Percentiles rank a stretch among this genome's conserved stretches.
phyloP scores from a whole-genome alignment of 2,113 vertebrate genomes.

The Mobula birostris region DNA sequence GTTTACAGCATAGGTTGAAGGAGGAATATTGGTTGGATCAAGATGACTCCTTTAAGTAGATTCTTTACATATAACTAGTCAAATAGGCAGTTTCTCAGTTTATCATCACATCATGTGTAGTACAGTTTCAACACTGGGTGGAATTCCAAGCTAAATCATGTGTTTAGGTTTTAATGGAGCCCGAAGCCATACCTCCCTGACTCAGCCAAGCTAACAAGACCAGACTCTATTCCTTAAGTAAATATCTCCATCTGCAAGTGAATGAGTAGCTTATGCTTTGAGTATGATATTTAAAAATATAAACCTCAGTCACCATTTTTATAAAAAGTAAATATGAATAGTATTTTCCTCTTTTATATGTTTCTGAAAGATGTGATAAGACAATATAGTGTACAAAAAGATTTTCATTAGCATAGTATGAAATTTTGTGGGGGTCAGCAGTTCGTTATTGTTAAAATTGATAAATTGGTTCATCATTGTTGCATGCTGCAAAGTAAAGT shows the following conservation, averaged over 20 bases:
- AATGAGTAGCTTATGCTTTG: neutral
- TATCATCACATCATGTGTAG: neutral
- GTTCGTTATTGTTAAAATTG: neutral
- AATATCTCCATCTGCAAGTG: neutral
- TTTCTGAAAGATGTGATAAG: neutral
- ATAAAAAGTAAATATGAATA: neutral
- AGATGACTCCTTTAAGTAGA: neutral
- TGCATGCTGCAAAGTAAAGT: too few relatives aligned
- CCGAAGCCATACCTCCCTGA: neutral
- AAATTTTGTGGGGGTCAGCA: neutral
- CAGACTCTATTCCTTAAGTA: neutral
- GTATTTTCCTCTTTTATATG: neutral
- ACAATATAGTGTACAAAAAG: neutral
- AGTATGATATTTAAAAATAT: neutral
- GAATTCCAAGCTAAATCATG: neutral
- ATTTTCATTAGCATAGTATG: neutral
- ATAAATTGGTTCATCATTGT: too few relatives aligned
- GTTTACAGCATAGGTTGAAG: neutral
- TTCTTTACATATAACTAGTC: neutral
- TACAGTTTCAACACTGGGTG: neutral
- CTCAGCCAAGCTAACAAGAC: neutral
- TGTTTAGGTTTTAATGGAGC: neutral
- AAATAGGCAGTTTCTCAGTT: neutral
- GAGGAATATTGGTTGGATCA: too few relatives aligned
- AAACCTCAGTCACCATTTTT: neutral